phyloP scores from a whole-genome alignment of 2,113 vertebrate species.

The Pachyramphus minor region DNA sequence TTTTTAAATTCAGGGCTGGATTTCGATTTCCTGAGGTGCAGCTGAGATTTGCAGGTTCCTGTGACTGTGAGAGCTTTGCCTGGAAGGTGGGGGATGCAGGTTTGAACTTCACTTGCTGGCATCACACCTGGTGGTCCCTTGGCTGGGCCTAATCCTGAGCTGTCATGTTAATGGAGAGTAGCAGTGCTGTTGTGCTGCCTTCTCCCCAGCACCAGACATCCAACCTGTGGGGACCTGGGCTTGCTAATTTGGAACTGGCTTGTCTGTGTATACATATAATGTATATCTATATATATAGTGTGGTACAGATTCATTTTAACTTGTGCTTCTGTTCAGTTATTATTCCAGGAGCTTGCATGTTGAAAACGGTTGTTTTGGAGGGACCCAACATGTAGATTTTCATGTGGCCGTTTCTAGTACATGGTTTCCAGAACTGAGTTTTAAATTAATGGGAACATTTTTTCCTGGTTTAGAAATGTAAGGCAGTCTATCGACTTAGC shows the following conservation, averaged over 20 bases:
- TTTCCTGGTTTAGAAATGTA: neutral
- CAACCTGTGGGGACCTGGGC: neutral
- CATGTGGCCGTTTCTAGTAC: neutral
- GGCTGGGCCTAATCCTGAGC: neutral
- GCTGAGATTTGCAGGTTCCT: neutral
- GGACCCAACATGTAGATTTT: fast-evolving
- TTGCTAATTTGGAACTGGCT: neutral
- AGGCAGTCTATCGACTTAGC: neutral
- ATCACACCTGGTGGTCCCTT: fast-evolving
- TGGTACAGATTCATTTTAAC: neutral
- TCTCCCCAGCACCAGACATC: neutral
- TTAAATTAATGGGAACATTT: neutral
- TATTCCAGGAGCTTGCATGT: neutral
- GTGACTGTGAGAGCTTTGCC: neutral
- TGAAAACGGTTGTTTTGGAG: neutral
- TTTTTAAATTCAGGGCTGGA: neutral
- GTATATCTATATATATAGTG: neutral
- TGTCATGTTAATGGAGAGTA: neutral
- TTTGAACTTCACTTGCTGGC: neutral
- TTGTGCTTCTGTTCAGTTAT: neutral
- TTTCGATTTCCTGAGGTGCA: neutral
- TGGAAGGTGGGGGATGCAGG: neutral
- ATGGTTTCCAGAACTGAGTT: neutral
- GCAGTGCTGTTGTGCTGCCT: neutral
- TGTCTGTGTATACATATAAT: neutral